These are phyloP conservation scores for Xiphorhynchus elegans DNA, from an alignment of 2,113 vertebrate species.

Conservation along the genomic window DNA sequence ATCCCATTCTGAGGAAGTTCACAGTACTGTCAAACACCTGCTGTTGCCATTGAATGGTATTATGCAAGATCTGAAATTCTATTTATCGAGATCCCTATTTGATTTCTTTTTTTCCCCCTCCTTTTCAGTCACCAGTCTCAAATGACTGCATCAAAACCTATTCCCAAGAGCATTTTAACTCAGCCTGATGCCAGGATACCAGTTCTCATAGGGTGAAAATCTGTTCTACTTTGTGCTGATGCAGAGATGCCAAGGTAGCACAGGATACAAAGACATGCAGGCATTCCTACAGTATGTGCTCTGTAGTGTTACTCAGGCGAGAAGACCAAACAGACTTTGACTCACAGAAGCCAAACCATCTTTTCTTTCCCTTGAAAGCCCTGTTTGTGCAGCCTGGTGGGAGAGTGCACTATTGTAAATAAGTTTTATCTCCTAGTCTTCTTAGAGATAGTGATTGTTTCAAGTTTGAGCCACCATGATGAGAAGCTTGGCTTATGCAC, in stretches of 20 bases:
- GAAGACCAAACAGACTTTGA: background rate
- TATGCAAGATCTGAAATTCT: slow-evolving; percentile 79
- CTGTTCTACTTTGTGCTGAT: background rate
- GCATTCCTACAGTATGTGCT: background rate
- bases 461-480: background rate
- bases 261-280: background rate
- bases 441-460: background rate
- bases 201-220: slow-evolving; percentile 21
- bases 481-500: background rate
- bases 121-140: slow-evolving; percentile 46
- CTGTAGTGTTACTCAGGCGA: background rate
- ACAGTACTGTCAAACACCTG: slow-evolving; percentile 80
- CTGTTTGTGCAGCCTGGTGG: background rate
- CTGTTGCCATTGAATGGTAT: slow-evolving; percentile 80
- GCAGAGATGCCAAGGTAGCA: background rate
- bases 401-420: background rate
- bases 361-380: background rate
- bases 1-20: slow-evolving; percentile 81
- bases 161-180: slow-evolving; percentile 10
- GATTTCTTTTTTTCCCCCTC: slow-evolving; percentile 2
- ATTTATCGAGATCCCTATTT: slow-evolving; percentile 76
- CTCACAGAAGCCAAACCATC: background rate
- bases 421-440: background rate
- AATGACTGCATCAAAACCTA: slow-evolving; percentile 62
- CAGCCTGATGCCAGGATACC: background rate